Conservation (phyloP, 2,797 vertebrate species). For the Philypnodon macrostomus region DNA sequence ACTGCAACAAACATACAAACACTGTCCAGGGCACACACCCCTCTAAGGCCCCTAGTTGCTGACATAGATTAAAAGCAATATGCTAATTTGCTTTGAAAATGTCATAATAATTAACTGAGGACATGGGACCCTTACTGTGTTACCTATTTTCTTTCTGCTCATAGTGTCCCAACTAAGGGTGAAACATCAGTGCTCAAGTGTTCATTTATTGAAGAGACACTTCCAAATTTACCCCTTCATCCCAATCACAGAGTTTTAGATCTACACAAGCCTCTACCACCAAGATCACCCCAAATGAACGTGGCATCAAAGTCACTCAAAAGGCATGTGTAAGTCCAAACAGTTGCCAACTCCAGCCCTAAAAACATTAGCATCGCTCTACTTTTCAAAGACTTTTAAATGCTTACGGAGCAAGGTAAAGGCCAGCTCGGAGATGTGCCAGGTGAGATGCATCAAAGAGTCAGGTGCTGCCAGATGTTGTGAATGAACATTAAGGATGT, state of each 20-base stretch:
- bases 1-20: too few relatives aligned
- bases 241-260: constrained; percentile 45
- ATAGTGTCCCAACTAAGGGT: constrained; percentile 41
- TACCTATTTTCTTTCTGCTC: constrained; percentile 27
- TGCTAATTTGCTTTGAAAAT: constrained; percentile 38
- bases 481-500: constrained; percentile 54
- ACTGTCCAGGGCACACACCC: too few relatives aligned
- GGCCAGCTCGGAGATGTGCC: constrained; percentile 47
- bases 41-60: too few relatives aligned
- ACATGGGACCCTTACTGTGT: constrained; percentile 39
- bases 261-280: constrained; percentile 22
- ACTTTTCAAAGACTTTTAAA: constrained; percentile 38
- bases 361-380: constrained; percentile 17
- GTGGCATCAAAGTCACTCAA: neutral
- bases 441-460: constrained; percentile 64
- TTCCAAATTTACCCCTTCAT: constrained; percentile 41
- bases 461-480: constrained; percentile 59
- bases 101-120: constrained; percentile 52
- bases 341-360: neutral
- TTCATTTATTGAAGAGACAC: constrained; percentile 46
- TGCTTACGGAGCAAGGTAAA: constrained; percentile 52
- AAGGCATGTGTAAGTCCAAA: constrained; percentile 33
- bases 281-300: too few relatives aligned
- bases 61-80: too few relatives aligned
- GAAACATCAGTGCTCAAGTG: constrained; percentile 30